Evolutionary conservation across 2,797 vertebrate genomes (phyloP).

Genomic region (Lindbergichthys nudifrons): DNA sequence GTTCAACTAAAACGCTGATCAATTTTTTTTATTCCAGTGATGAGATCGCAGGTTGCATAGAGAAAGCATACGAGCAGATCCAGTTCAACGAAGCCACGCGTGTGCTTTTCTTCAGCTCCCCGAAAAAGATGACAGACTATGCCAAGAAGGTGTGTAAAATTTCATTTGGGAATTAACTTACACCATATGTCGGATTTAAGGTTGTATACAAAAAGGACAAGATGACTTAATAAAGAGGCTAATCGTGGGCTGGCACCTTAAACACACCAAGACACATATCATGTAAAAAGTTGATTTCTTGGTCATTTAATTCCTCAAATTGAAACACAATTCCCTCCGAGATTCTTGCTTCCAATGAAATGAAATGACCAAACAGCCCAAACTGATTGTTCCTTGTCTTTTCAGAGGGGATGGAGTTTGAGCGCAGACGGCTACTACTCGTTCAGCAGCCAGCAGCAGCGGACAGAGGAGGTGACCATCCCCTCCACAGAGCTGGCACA

Average conservation of each 20-base stretch:
- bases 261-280: not conserved
- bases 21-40: constrained; percentile 81
- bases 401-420: constrained; percentile 93
- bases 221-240: not conserved
- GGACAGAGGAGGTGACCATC: constrained; percentile 93
- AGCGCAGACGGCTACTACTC: constrained; percentile 91
- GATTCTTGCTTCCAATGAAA: not conserved
- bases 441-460: constrained; percentile 92
- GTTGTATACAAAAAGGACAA: not conserved
- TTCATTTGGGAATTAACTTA: not conserved
- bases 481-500: constrained; percentile 93
- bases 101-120: constrained; percentile 92
- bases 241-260: not conserved
- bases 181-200: not conserved
- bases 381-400: constrained; percentile 10
- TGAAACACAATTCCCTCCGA: too few species aligned
- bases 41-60: constrained; percentile 95
- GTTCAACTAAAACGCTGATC: constrained; percentile 6
- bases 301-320: too few species aligned
- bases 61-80: constrained; percentile 95
- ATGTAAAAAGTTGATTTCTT: too few species aligned
- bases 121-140: constrained; percentile 96
- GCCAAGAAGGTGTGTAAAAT: constrained; percentile 90
- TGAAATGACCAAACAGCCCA: not conserved
- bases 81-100: constrained; percentile 92